Base-by-base conservation (phyloP, 2,797 vertebrate genomes). In the Okamejei kenojei region DNA sequence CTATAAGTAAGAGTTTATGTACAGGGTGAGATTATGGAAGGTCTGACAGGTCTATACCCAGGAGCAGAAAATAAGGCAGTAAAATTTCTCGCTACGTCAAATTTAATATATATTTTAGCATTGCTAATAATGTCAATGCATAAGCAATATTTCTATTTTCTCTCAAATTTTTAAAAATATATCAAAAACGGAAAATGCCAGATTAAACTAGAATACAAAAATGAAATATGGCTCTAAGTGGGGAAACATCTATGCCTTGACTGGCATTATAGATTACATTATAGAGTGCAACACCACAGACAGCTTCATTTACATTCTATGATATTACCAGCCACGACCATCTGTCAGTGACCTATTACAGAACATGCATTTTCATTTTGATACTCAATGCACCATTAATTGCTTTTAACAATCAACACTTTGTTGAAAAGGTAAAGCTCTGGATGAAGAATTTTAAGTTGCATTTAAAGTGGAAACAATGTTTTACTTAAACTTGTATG, bases 301-400 rank as follows among this genome's bases (percentile, higher is more conserved):
- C 32, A 88, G 32, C 61, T 88, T 88, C 61, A 65, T 65, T 88
- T 11, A n/a, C 11, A 65, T 88, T 65, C 54, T 61, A 9, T 65
- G 54, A 35, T 19, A 88, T 32, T 65, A 88, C 84, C 84, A 88
- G 84, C 63, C 29, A 15, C 15, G 26, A 65, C 61, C 84, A 88
- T 88, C 84, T 68, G 61, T 68, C 21, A 88, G 58, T 88, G 5
- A 88, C 61, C 68, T 65, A n/a, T 17, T 68, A 29, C 35, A 35
- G 63, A 88, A 38, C 73, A 73, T 73, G 68, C 38, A 38, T 68
- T 90, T 90, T 90, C 88, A 90, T 90, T 90, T 90, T 90, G 32
- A 90, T 73, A 90, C 29, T 90, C 6, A 65, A 73, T 45, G 73
- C 29, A 19, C 5, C 71, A 73, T 73, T 23, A 21, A 73, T 73